These are phyloP conservation scores for Orthonevra nobilis DNA, from an alignment of 2,888 invertebrate species.

Conservation along the genomic window DNA sequence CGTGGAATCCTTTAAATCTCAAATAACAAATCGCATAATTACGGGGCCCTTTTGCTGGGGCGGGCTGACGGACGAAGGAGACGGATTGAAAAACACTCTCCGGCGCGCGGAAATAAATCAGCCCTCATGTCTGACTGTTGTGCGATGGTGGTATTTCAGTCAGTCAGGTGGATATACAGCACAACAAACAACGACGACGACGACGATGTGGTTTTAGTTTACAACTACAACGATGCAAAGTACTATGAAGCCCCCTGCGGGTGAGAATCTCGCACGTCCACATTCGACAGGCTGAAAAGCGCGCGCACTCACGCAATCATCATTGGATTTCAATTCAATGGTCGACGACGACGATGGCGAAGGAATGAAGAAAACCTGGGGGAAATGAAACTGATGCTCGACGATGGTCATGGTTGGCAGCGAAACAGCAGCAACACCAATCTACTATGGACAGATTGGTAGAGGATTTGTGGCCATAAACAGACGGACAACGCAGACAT, in stretches of 20 bases:
- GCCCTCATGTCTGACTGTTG: slow-evolving; percentile 59
- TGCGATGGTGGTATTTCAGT: slow-evolving; percentile 68
- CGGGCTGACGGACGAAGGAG: not conserved
- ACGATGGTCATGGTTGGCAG: slow-evolving; percentile 1
- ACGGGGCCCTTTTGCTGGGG: slow-evolving; percentile 45
- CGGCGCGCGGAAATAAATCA: slow-evolving; percentile 58
- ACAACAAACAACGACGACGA: too few relatives aligned
- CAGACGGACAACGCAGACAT: slow-evolving; percentile 60
- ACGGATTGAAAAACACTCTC: slow-evolving; percentile 50
- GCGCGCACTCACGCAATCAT: slow-evolving; percentile 70
- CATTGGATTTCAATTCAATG: slow-evolving; percentile 56
- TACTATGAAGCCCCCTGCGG: slow-evolving; percentile 65
- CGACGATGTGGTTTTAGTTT: slow-evolving; percentile 19
- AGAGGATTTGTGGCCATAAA: slow-evolving; percentile 67
- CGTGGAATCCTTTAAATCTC: slow-evolving; percentile 64
- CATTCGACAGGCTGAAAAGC: slow-evolving; percentile 66
- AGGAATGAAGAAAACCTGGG: not conserved
- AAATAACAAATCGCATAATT: slow-evolving; percentile 70
- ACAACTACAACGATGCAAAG: slow-evolving; percentile 47
- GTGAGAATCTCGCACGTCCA: slow-evolving; percentile 64
- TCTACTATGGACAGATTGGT: slow-evolving; percentile 56
- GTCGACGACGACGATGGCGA: too few relatives aligned
- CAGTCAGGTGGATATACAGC: slow-evolving; percentile 46
- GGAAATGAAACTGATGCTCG: slow-evolving; percentile 25
- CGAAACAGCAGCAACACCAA: slow-evolving; percentile 34